Evolutionary conservation across 1,140 invertebrate genomes (phyloP).

Genomic region (Saccostrea glomerata): DNA sequence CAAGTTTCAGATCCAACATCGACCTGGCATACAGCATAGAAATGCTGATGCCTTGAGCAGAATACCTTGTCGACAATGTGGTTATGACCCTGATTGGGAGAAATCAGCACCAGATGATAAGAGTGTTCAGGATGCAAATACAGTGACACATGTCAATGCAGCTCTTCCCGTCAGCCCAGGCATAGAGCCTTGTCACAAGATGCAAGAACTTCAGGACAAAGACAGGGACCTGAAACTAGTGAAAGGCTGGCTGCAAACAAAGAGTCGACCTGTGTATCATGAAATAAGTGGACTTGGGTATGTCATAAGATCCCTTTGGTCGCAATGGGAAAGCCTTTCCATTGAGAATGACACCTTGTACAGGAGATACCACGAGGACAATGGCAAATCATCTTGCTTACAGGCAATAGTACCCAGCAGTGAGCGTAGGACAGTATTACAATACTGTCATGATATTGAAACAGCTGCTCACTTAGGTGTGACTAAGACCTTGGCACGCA

Average conservation of each 20-base stretch:
- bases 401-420: background rate
- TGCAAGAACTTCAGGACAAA: background rate
- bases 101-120: no score
- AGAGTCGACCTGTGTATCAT: background rate
- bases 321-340: background rate
- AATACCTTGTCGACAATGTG: background rate
- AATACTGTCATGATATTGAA: slow-evolving; percentile 23
- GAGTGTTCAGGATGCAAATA: no score
- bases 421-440: background rate
- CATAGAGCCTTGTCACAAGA: background rate
- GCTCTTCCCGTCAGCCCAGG: no score
- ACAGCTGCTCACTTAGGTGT: background rate
- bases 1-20: background rate
- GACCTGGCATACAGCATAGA: background rate
- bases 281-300: background rate
- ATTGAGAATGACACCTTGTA: background rate
- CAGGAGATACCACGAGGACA: background rate
- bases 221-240: background rate
- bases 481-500: slow-evolving; percentile 7
- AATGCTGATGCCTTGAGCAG: background rate
- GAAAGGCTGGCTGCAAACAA: background rate
- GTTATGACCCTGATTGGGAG: background rate
- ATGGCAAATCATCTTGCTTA: background rate
- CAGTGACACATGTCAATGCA: no score
- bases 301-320: background rate